A percentile compares a stretch with the other conserved stretches of the same genome.
Evolutionary conservation across 2,797 vertebrate species (phyloP).

Genomic region (Peromyscus nudipes): DNA sequence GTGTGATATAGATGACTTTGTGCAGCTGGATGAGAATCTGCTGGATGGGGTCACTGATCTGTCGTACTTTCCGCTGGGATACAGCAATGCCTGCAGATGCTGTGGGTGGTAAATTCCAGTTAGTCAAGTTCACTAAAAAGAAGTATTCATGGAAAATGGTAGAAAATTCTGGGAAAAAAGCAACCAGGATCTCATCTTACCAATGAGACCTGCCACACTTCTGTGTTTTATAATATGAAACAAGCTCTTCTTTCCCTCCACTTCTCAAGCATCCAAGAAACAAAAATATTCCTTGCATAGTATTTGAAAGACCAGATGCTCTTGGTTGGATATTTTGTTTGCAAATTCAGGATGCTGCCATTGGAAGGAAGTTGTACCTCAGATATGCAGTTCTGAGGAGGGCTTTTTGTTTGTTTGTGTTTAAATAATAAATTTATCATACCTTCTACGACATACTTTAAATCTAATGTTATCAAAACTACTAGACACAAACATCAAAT

Average conservation of each 20-base stretch:
- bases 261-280: not conserved
- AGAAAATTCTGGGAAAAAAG: not conserved
- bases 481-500: conserved; percentile 30
- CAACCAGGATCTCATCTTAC: conserved; percentile 48
- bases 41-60: conserved; percentile 95
- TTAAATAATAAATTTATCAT: conserved; percentile 1
- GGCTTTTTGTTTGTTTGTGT: not conserved
- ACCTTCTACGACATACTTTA: not conserved
- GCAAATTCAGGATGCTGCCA: not conserved
- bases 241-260: not conserved
- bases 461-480: conserved; percentile 52
- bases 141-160: not conserved
- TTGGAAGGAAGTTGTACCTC: not conserved
- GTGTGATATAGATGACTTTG: conserved; percentile 95
- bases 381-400: not conserved
- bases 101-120: conserved; percentile 82
- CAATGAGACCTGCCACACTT: not conserved
- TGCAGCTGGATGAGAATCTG: conserved; percentile 94
- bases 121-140: conserved; percentile 68
- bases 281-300: not conserved
- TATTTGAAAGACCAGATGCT: not conserved
- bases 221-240: conserved; percentile 15
- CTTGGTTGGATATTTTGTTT: conserved; percentile 12
- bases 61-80: conserved; percentile 93
- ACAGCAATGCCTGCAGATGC: conserved; percentile 92